Conservation (phyloP, 1,140 invertebrate genomes). For the Drosophila truncata region DNA sequence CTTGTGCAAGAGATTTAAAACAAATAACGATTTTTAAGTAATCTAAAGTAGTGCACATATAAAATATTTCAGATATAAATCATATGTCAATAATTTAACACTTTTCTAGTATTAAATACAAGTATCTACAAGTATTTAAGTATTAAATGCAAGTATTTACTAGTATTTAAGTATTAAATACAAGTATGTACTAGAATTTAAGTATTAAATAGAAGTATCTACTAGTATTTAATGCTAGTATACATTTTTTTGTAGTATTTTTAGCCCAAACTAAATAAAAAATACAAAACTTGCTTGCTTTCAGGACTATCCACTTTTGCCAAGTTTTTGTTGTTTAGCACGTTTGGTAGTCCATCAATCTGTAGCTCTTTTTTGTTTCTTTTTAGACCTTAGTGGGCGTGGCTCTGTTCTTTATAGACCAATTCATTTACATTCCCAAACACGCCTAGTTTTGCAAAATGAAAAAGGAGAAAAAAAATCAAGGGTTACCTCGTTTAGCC, state of each 20-base stretch:
- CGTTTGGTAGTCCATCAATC: slow-evolving; percentile 5
- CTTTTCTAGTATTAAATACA: no score
- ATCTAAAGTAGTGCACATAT: not conserved
- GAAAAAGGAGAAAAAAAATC: not conserved
- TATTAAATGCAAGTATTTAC: no score
- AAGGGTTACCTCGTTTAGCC: not conserved
- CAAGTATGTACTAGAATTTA: no score
- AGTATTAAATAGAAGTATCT: no score
- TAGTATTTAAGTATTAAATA: no score
- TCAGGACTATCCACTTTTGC: not conserved
- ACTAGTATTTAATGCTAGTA: no score
- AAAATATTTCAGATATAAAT: no score
- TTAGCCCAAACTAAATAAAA: not conserved
- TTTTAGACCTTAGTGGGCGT: not conserved
- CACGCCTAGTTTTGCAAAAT: slow-evolving; percentile 8
- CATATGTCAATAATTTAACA: no score
- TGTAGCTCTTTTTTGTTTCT: not conserved
- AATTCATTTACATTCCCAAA: slow-evolving; percentile 29
- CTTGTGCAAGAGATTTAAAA: not conserved
- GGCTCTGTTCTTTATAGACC: not conserved
- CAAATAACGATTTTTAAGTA: no score
- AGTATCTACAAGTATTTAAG: no score
- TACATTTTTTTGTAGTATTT: no score
- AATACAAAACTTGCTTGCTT: no score
- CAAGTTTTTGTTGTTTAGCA: not conserved